These are phyloP conservation scores for Antennarius maculatus DNA, from an alignment of 2,797 vertebrate species.

Conservation along the genomic window DNA sequence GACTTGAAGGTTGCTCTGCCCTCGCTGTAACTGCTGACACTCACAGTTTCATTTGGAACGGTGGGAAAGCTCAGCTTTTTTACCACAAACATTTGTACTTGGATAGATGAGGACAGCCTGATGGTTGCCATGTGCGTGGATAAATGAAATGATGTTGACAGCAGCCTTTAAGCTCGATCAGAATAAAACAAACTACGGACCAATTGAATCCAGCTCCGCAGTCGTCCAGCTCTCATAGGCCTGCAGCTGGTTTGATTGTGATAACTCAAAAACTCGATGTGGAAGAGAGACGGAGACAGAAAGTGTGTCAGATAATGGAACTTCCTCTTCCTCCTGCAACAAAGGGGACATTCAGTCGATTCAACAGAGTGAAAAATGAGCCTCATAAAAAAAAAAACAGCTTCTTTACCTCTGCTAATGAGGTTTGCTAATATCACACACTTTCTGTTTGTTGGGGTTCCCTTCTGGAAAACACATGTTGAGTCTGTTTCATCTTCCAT, in stretches of 20 bases:
- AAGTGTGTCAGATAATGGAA: conserved; percentile 18
- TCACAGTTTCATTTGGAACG: background rate
- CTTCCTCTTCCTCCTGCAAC: conserved; percentile 36
- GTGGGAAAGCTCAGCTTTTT: background rate
- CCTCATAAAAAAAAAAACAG: background rate
- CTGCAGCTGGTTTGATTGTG: background rate
- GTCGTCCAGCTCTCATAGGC: background rate
- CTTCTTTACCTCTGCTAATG: background rate
- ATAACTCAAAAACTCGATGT: background rate
- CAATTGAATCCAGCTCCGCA: background rate
- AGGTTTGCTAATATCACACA: too few relatives aligned
- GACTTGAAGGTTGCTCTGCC: background rate
- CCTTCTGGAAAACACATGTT: too few relatives aligned
- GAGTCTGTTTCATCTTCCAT: too few relatives aligned
- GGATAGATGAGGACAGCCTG: background rate
- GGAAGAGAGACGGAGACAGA: conserved; percentile 7
- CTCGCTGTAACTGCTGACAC: background rate
- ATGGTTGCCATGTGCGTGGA: conserved; percentile 2
- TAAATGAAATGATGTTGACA: conserved; percentile 4
- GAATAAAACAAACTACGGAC: background rate
- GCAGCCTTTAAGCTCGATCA: background rate
- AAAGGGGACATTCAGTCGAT: conserved; percentile 21
- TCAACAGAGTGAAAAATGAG: background rate
- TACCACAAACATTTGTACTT: background rate
- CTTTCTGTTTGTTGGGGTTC: too few relatives aligned